phyloP scores from a whole-genome alignment of 2,888 invertebrate species.

The Chalcis sispes region DNA sequence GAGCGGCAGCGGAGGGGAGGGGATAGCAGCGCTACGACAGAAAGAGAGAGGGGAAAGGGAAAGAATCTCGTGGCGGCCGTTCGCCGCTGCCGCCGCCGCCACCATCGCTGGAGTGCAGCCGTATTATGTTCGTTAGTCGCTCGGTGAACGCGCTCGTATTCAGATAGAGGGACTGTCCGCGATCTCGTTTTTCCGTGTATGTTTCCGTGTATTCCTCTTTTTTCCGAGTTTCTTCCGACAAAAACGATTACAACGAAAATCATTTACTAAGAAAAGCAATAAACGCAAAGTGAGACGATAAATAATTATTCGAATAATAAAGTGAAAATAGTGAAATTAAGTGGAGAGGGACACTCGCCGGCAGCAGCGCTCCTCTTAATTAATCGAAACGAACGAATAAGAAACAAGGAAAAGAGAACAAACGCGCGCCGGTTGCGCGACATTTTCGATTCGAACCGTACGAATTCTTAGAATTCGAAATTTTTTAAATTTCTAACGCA shows the following conservation, averaged over 20 bases:
- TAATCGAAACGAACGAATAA: too few species aligned
- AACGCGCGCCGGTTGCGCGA: constrained; percentile 15
- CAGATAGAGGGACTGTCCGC: constrained; percentile 40
- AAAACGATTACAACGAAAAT: too few species aligned
- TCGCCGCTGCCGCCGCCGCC: too few species aligned
- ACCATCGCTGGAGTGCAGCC: too few species aligned
- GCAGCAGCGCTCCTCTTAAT: too few species aligned
- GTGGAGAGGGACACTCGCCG: not conserved
- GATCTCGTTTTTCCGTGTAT: too few species aligned
- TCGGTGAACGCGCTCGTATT: constrained; percentile 69
- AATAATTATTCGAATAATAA: not conserved
- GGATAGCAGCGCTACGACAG: constrained; percentile 38
- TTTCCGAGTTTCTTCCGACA: not conserved
- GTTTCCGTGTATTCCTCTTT: constrained; percentile 16
- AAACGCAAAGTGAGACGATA: not conserved
- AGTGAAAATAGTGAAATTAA: not conserved
- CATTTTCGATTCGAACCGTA: too few species aligned
- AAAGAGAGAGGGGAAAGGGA: constrained; percentile 50
- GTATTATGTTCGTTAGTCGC: constrained; percentile 65
- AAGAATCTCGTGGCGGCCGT: too few species aligned
- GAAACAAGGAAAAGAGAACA: too few species aligned
- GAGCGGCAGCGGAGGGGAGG: constrained; percentile 18
- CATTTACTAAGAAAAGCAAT: too few species aligned
- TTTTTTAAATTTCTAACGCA: too few species aligned
- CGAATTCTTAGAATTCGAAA: too few species aligned